phyloP scores from a whole-genome alignment of 2,797 vertebrate species.

The Acestrorhynchus altus region DNA sequence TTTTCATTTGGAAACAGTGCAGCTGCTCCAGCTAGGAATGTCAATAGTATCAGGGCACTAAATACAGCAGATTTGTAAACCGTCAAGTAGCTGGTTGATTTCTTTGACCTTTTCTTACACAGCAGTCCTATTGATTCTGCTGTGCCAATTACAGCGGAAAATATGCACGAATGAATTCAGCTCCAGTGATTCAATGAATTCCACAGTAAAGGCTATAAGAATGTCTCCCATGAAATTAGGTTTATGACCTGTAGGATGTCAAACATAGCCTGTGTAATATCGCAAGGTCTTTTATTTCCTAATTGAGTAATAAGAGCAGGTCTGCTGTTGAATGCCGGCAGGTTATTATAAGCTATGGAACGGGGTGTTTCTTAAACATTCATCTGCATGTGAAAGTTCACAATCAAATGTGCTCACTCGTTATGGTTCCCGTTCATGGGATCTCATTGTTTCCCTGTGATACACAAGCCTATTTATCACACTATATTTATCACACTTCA shows the following conservation, averaged over 20 bases:
- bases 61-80: conserved; percentile 7
- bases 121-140: conserved; percentile 6
- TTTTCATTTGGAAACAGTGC: not conserved
- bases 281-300: conserved; percentile 24
- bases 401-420: not conserved
- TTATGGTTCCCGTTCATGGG: not conserved
- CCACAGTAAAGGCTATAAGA: not conserved
- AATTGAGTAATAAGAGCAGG: not conserved
- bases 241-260: conserved; percentile 1
- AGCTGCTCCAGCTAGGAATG: not conserved
- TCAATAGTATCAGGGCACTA: not conserved
- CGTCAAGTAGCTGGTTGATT: not conserved
- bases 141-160: not conserved
- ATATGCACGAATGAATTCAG: conserved; percentile 1
- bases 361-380: not conserved
- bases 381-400: not conserved
- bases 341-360: not conserved
- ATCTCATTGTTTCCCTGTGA: not conserved
- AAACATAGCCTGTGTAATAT: conserved; percentile 33
- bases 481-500: too few species aligned
- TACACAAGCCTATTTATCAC: too few species aligned
- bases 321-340: not conserved
- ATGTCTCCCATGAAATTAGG: conserved; percentile 12
- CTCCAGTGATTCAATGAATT: conserved; percentile 8
- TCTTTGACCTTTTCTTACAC: conserved; percentile 12